phyloP scores from a whole-genome alignment of 2,113 vertebrate genomes.

The Carassius gibelio region DNA sequence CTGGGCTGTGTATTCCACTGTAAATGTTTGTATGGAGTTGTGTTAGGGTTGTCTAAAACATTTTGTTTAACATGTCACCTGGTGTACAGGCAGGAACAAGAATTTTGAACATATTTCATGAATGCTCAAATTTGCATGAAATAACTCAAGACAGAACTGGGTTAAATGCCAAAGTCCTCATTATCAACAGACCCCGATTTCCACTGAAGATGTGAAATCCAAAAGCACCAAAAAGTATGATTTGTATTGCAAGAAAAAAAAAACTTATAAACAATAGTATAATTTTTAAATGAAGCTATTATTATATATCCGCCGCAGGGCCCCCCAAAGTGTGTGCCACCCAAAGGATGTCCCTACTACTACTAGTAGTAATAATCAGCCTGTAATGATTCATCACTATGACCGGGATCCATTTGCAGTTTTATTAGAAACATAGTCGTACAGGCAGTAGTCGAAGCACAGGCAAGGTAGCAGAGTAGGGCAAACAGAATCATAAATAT shows the following conservation, averaged over 20 bases:
- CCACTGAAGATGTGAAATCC: neutral
- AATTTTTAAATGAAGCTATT: neutral
- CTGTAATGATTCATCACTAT: no score
- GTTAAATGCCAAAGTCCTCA: neutral
- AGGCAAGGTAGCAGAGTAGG: no score
- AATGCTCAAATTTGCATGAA: neutral
- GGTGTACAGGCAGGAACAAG: neutral
- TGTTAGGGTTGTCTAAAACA: constrained; percentile 9
- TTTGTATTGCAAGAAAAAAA: neutral
- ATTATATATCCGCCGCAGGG: no score
- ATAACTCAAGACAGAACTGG: neutral
- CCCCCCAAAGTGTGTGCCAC: no score
- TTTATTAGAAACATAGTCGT: no score
- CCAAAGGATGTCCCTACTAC: no score
- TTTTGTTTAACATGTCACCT: neutral
- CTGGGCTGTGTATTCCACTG: neutral
- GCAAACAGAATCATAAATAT: no score
- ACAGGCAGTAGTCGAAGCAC: no score
- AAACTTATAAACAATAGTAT: no score
- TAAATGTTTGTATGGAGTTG: neutral
- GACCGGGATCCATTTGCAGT: no score
- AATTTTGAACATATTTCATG: neutral
- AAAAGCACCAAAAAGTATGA: neutral
- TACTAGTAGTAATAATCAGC: no score
- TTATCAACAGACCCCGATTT: neutral